Evolutionary conservation across 2,113 vertebrate genomes (phyloP).

Genomic region (Eira barbara): DNA sequence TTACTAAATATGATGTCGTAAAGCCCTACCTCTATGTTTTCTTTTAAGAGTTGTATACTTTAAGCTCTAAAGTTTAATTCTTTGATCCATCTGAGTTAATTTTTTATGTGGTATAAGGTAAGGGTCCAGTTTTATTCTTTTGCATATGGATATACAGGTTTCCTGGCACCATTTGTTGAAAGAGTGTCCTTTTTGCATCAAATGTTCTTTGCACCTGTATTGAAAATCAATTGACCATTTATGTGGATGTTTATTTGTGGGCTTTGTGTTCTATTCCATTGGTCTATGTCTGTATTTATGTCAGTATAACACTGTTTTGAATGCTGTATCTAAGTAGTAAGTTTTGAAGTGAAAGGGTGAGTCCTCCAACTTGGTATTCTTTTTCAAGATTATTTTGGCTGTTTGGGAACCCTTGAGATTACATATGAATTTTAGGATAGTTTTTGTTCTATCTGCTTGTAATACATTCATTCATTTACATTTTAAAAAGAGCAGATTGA

Average conservation of each 20-base stretch:
- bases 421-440: neutral
- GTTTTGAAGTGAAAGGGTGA: neutral
- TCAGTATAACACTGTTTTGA: neutral
- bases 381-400: neutral
- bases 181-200: neutral
- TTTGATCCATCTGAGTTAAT: neutral
- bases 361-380: neutral
- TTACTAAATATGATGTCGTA: neutral
- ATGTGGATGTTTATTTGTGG: neutral
- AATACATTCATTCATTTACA: neutral
- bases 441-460: conserved; percentile 21
- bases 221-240: too few relatives aligned
- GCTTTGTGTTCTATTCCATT: neutral
- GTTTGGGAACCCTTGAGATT: neutral
- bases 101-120: neutral
- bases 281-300: neutral
- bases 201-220: too few relatives aligned
- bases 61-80: neutral
- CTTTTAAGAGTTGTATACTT: neutral
- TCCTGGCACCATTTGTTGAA: neutral
- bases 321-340: neutral
- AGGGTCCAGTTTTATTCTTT: neutral
- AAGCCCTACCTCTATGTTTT: neutral
- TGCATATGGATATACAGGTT: neutral
- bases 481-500: neutral